Conservation (phyloP, 1,140 invertebrate genomes). For the Acromyrmex charruanus region DNA sequence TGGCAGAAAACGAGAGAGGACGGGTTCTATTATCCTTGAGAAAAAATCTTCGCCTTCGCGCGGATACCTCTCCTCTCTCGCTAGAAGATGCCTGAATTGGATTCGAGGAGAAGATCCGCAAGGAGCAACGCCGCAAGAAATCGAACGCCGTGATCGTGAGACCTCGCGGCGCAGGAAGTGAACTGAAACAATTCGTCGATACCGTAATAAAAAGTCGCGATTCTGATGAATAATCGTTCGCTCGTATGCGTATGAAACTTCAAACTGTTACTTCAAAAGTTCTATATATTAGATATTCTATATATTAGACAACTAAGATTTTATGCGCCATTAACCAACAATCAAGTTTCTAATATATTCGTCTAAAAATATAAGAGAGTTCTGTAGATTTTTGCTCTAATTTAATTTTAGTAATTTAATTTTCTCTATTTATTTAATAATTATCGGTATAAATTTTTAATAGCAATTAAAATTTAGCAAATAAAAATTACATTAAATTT, state of each 20-base stretch:
- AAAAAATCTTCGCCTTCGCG: conserved; percentile 54
- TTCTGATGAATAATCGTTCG: neutral
- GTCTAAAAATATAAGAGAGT: too few relatives aligned
- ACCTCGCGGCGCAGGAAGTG: conserved; percentile 59
- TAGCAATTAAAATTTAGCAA: neutral
- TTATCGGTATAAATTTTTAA: neutral
- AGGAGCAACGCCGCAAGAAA: conserved; percentile 61
- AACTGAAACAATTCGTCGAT: conserved; percentile 50
- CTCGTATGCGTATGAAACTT: neutral
- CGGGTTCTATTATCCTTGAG: conserved; percentile 78
- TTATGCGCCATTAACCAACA: neutral
- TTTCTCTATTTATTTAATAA: neutral
- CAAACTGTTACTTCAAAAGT: neutral
- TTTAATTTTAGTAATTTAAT: too few relatives aligned
- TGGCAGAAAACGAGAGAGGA: conserved; percentile 77
- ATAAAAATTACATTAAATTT: neutral
- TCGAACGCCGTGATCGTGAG: conserved; percentile 72
- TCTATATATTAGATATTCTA: neutral
- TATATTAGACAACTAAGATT: neutral
- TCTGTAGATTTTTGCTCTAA: neutral
- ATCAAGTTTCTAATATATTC: neutral
- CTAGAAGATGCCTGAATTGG: conserved; percentile 66
- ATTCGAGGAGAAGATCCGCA: conserved; percentile 58
- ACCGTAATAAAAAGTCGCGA: conserved; percentile 8
- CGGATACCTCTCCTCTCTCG: conserved; percentile 52